These are phyloP conservation scores for Nixonia krombeini DNA, from an alignment of 1,140 invertebrate species.

Conservation along the genomic window DNA sequence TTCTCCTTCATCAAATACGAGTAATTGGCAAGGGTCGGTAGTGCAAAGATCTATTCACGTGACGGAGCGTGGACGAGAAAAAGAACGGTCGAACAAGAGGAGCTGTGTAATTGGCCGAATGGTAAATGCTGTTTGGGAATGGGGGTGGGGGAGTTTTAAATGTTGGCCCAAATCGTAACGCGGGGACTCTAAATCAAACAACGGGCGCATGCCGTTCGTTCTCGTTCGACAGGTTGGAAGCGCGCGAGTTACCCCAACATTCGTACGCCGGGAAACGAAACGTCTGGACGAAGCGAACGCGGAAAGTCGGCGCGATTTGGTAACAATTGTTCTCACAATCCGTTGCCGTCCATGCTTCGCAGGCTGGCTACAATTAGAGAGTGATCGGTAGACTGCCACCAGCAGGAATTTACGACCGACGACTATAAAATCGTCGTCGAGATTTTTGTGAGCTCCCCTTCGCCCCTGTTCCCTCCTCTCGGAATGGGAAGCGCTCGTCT, in stretches of 20 bases:
- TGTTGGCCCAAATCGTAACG: conserved; percentile 47
- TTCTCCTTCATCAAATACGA: conserved; percentile 30
- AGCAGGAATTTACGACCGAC: conserved; percentile 65
- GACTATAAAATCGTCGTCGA: conserved; percentile 61
- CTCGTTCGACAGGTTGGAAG: conserved; percentile 54
- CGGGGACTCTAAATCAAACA: conserved; percentile 49
- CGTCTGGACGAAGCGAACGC: too few relatives aligned
- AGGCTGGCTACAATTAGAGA: conserved; percentile 51
- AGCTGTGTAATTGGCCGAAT: conserved; percentile 52
- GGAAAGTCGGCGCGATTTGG: too few relatives aligned
- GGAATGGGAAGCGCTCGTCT: conserved; percentile 52
- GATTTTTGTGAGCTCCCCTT: conserved; percentile 45
- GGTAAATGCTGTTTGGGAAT: conserved; percentile 26
- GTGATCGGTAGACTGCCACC: conserved; percentile 54
- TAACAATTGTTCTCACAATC: too few relatives aligned
- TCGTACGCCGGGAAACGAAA: too few relatives aligned
- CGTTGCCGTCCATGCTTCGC: too few relatives aligned
- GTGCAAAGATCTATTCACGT: conserved; percentile 12
- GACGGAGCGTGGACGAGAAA: conserved; percentile 31
- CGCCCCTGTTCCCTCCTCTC: conserved; percentile 19
- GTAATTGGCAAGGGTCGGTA: conserved; percentile 34
- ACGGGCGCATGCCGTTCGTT: conserved; percentile 29
- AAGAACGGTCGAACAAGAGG: conserved; percentile 14
- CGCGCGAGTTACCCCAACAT: conserved; percentile 61
- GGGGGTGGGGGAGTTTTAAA: conserved; percentile 43